Base-by-base conservation (phyloP, 2,888 invertebrate species). In the Drosophila mimica region DNA sequence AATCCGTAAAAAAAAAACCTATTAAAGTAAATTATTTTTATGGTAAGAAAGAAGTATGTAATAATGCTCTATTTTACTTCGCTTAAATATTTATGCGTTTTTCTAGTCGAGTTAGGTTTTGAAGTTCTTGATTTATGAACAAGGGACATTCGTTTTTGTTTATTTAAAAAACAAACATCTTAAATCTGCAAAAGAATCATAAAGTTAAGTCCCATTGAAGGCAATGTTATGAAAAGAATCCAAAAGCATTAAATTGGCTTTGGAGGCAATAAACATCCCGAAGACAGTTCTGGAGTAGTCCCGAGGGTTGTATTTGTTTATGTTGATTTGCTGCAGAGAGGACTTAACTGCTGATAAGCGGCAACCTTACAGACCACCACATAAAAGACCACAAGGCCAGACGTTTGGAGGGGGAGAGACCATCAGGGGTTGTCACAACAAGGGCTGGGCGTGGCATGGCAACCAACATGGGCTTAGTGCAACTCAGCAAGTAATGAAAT, bases 341-440 rank as follows among this genome's bases (percentile, higher is more conserved):
- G 89, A 76, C 78, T 91, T 88, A 82, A 79, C 74, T 77, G 74
- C 68, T 79, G 78, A 89, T 91, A 87, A 91, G 79, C 83, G 70
- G 64, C 61, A 82, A 81, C 80, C 90, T 86, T 76, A 82, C 80
- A 75, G 82, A 82, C 88, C 82, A 68, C 76, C 70, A 70, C 69
- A 69, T 53, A 49, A 34, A 67, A 48, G 51, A 30, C 53, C 51
- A 43, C 25, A 46, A 48, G 66, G 59, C 43, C 36, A 59, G 59
- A 54, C 52, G 46, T 43, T 48, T 48, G 25, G 62, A 64, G 61
- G 79, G 61, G 71, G 49, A 56, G 43, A 52, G 49, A 51, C 67
- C 59, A 61, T 74, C 60, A 34, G 62, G 74, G 77, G 74, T 63
- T 67, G 74, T 64, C 68, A 82, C 43, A 76, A 82, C 64, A 68